Evolutionary conservation across 2,797 vertebrate genomes (phyloP), one percentile per base, ranked within the genome.

Genomic region (Enteromius argenteus): DNA sequence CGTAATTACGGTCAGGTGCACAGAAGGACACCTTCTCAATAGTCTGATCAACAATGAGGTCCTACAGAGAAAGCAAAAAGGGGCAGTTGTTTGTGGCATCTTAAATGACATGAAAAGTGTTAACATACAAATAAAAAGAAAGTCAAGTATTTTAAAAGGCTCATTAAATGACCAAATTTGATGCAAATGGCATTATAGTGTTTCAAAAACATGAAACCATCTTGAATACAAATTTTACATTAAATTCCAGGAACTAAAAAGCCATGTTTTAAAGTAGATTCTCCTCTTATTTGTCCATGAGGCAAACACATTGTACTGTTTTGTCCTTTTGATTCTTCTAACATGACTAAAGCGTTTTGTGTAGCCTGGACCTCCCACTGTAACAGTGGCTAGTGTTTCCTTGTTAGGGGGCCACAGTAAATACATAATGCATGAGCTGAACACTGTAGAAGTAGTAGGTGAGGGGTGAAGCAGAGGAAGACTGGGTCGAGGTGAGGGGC

Each of bases 21-120:
- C 97, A 98, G 90, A 98, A 98, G 0, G 97, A 98, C 75, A 98
- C 97, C 91, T 98, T 98, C 92, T 98, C 97, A 0, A 98, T 98
- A 86, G 97, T 98, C 93, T 98, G 97, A 90, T 98, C 97, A 71
- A 98, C 97, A 6, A 98, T 97, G 84, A 98, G 96, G 89, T 98
- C 97, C 97, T 98, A 87, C 78, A 75, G 53, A 37, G 13, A 62
- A 71, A 81, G 83, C 3, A 23, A 78, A 39, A 44, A 30, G 3
- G 5, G 27, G 62, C 3, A 1, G 37, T 32, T 35, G 23, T 32
- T 66, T 66, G 21, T 39, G 15, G 49, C 32, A 46, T 73, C 8
- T 49, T 32, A 30, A n/a, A 79, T 11, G 17, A 27, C 44, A 10
- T 17, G 5, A 80, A 53, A n/a, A 17, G 30, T 17, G 15, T 30